phyloP scores from a whole-genome alignment of 1,140 invertebrate species.

The Idris sp. region DNA sequence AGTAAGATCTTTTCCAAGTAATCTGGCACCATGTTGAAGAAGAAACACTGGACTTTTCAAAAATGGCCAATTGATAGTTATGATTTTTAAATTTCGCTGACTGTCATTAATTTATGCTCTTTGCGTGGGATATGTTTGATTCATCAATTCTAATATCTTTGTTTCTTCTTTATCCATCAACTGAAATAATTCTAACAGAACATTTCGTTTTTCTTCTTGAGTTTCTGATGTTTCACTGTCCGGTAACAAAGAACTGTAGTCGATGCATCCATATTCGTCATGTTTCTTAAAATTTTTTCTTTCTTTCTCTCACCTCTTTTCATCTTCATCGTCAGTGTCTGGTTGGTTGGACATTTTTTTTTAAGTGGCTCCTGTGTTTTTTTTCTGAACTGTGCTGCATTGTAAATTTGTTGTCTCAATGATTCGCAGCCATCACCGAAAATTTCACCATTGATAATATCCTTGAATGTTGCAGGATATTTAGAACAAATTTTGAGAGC shows the following conservation, averaged over 20 bases:
- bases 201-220: slow-evolving; percentile 26
- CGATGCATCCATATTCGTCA: slow-evolving; percentile 46
- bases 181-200: slow-evolving; percentile 12
- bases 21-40: slow-evolving; percentile 5
- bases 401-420: slow-evolving; percentile 16
- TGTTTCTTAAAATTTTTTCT: slow-evolving; percentile 5
- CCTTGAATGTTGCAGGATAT: slow-evolving; percentile 20
- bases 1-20: slow-evolving; percentile 7
- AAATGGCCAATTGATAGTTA: slow-evolving; percentile 15
- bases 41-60: slow-evolving; percentile 7
- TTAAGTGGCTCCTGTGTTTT: slow-evolving; percentile 1
- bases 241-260: slow-evolving; percentile 25
- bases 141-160: slow-evolving; percentile 21
- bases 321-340: slow-evolving; percentile 22
- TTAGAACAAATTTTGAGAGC: slow-evolving; percentile 13
- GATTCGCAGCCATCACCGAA: slow-evolving; percentile 6
- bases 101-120: slow-evolving; percentile 11
- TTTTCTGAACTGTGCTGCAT: slow-evolving; percentile 14
- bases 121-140: slow-evolving; percentile 8
- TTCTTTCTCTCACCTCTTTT: neutral
- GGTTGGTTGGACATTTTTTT: neutral
- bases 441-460: slow-evolving; percentile 1
- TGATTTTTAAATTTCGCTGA: no score
- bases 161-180: neutral
- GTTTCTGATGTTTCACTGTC: slow-evolving; percentile 14